Evolutionary conservation across 2,113 vertebrate species (phyloP).

Genomic region (Oryctolagus cuniculus): DNA sequence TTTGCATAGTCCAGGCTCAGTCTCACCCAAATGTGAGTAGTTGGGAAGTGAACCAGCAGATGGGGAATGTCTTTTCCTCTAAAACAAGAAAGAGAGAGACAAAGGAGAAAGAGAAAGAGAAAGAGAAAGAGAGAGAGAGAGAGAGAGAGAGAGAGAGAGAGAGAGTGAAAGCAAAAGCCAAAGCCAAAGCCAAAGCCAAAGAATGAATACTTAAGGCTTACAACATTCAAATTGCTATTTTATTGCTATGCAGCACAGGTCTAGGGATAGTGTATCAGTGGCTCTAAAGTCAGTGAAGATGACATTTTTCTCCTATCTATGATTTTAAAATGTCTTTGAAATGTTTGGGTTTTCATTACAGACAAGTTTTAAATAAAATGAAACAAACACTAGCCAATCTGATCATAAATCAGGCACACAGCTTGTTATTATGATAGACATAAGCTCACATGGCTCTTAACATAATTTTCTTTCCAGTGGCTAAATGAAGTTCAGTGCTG

Average conservation of each 20-base stretch:
- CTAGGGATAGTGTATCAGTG: neutral
- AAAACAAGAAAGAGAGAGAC: no score
- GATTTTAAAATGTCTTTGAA: neutral
- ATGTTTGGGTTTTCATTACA: neutral
- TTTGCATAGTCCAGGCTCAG: no score
- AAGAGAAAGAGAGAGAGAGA: no score
- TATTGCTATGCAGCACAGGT: neutral
- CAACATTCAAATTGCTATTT: neutral
- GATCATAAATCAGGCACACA: neutral
- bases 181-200: no score
- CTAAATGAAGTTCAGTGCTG: slow-evolving; percentile 26
- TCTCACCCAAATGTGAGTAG: no score
- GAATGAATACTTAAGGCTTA: neutral
- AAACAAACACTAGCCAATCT: neutral
- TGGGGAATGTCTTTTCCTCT: no score
- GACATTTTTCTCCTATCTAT: neutral
- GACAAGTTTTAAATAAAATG: slow-evolving; percentile 36
- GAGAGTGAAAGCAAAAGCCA: no score
- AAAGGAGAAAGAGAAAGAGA: no score
- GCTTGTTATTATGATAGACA: neutral
- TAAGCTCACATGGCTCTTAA: neutral
- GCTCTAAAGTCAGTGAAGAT: neutral
- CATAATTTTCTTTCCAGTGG: neutral
- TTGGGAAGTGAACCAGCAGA: no score
- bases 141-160: no score